phyloP scores from a whole-genome alignment of 53 echinoderm and acorn worm genomes.

The Holothuria scabra region DNA sequence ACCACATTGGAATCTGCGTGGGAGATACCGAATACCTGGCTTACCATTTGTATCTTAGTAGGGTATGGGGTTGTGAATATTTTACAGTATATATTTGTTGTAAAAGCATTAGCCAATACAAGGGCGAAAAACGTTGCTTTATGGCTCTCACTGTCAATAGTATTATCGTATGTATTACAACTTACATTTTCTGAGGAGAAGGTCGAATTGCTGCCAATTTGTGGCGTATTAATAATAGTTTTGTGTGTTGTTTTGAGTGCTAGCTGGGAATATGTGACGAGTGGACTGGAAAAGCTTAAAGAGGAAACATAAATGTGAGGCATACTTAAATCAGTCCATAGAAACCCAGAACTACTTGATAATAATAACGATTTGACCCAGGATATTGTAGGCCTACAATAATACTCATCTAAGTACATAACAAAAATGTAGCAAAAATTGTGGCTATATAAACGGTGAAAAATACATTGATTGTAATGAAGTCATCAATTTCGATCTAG shows the following conservation, averaged over 20 bases:
- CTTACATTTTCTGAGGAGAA: not conserved
- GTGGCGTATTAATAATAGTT: not conserved
- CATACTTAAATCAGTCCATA: too few relatives aligned
- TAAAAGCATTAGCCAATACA: not conserved
- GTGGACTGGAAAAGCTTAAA: not conserved
- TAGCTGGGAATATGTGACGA: not conserved
- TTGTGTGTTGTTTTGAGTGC: not conserved
- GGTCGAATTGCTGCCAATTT: not conserved
- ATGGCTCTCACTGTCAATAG: not conserved
- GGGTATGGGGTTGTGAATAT: not conserved
- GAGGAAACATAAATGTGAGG: not conserved
- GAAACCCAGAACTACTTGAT: too few relatives aligned
- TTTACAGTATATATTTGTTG: not conserved
- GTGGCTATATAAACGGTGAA: too few relatives aligned
- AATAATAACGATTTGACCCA: too few relatives aligned
- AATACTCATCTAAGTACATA: too few relatives aligned
- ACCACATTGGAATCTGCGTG: conserved; percentile 3
- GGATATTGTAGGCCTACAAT: too few relatives aligned
- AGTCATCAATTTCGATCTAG: too few relatives aligned
- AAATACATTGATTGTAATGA: too few relatives aligned
- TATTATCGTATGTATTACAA: not conserved
- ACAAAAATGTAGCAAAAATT: too few relatives aligned
- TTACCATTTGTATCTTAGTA: not conserved
- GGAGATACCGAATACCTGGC: not conserved
- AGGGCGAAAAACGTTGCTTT: not conserved